Evolutionary conservation across 2,113 vertebrate genomes (phyloP).

Genomic region (Pituophis catenifer): DNA sequence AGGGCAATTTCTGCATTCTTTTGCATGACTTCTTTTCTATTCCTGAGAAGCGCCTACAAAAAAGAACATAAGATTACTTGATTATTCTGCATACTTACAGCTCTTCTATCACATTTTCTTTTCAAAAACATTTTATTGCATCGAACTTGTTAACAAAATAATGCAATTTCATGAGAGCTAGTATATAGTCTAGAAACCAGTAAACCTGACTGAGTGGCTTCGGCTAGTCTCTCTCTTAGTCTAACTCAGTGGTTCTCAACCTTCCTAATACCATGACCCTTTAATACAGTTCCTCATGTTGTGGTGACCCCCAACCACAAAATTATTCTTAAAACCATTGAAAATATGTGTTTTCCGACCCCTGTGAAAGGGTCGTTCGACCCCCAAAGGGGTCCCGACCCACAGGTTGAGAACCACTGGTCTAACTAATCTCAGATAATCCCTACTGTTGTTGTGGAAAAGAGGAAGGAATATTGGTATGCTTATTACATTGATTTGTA

Average conservation of each 20-base stretch:
- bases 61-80: slow-evolving; percentile 1
- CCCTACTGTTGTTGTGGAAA: background rate
- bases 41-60: slow-evolving; percentile 44
- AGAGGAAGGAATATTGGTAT: background rate
- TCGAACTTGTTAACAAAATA: background rate
- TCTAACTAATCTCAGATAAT: background rate
- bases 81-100: background rate
- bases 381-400: too few species aligned
- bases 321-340: too few species aligned
- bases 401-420: too few species aligned
- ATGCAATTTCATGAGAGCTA: background rate
- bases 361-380: too few species aligned
- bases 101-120: background rate
- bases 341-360: too few species aligned
- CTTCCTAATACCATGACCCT: too few species aligned
- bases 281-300: too few species aligned
- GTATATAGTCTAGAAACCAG: background rate
- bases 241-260: too few species aligned
- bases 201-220: background rate
- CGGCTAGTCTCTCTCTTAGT: background rate
- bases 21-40: slow-evolving; percentile 33
- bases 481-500: background rate
- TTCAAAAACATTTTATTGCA: background rate
- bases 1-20: slow-evolving; percentile 26
- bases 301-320: too few species aligned